These are phyloP conservation scores for Elymnias hypermnestra DNA, from an alignment of 1,140 invertebrate genomes.

Conservation along the genomic window DNA sequence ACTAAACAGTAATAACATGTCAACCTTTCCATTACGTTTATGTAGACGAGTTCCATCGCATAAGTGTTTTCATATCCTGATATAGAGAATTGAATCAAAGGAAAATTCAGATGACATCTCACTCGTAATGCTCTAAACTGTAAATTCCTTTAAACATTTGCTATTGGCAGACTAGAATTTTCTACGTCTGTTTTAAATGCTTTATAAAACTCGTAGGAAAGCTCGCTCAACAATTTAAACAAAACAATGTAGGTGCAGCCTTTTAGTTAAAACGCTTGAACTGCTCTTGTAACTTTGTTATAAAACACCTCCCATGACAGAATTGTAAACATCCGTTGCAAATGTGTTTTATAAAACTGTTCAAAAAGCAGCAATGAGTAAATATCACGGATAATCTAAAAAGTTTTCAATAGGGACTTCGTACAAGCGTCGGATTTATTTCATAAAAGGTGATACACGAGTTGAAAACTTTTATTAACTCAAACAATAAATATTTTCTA, in stretches of 20 bases:
- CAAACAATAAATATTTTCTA: too few species aligned
- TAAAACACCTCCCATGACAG: neutral
- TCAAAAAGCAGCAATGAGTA: too few species aligned
- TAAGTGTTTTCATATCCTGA: too few species aligned
- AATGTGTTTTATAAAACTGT: too few species aligned
- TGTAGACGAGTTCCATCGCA: too few species aligned
- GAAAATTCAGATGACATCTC: neutral
- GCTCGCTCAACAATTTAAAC: neutral
- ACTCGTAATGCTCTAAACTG: neutral
- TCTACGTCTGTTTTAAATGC: neutral
- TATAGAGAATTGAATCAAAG: neutral
- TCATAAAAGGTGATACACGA: too few species aligned
- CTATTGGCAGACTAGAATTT: neutral
- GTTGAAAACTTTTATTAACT: too few species aligned
- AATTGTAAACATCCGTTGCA: neutral
- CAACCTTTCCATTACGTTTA: too few species aligned
- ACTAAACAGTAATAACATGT: too few species aligned
- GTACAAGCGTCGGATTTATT: too few species aligned
- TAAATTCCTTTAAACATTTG: neutral
- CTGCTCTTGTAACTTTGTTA: conserved; percentile 4
- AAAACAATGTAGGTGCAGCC: neutral
- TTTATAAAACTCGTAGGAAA: conserved; percentile 1
- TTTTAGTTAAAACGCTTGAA: conserved; percentile 2
- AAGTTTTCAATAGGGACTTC: too few species aligned
- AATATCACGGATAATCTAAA: too few species aligned